Evolutionary conservation across 2,888 invertebrate species (phyloP).

Genomic region (Leucophenga maculata): DNA sequence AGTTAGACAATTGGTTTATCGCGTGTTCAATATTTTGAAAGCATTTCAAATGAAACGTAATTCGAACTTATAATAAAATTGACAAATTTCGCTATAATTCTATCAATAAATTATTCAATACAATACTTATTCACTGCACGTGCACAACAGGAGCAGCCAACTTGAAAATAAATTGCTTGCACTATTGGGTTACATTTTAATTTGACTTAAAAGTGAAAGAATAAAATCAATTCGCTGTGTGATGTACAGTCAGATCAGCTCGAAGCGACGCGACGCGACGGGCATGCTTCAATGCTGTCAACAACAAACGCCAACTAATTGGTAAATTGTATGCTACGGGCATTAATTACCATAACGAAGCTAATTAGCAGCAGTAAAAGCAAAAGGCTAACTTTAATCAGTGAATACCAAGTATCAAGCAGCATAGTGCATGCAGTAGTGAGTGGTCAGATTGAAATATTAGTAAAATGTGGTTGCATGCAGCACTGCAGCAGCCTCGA

Average conservation of each 20-base stretch:
- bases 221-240: no score
- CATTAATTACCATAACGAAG: slow-evolving; percentile 48
- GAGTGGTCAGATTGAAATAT: no score
- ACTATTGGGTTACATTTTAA: neutral
- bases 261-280: no score
- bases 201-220: slow-evolving; percentile 1
- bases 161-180: neutral
- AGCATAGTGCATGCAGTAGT: no score
- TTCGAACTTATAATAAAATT: slow-evolving; percentile 3
- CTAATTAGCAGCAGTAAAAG: slow-evolving; percentile 44
- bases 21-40: slow-evolving; percentile 1
- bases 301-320: slow-evolving; percentile 28
- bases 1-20: slow-evolving; percentile 5
- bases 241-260: no score
- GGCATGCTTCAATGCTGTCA: slow-evolving; percentile 1
- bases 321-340: slow-evolving; percentile 30
- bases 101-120: neutral
- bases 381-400: slow-evolving; percentile 1
- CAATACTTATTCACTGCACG: no score
- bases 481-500: no score
- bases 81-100: neutral
- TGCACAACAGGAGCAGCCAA: no score
- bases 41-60: neutral
- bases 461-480: no score
- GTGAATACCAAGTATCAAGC: neutral